Percentiles rank a stretch among this genome's conserved stretches.
phyloP scores from a whole-genome alignment of 1,140 invertebrate species.

The Andrena cerasifolii region DNA sequence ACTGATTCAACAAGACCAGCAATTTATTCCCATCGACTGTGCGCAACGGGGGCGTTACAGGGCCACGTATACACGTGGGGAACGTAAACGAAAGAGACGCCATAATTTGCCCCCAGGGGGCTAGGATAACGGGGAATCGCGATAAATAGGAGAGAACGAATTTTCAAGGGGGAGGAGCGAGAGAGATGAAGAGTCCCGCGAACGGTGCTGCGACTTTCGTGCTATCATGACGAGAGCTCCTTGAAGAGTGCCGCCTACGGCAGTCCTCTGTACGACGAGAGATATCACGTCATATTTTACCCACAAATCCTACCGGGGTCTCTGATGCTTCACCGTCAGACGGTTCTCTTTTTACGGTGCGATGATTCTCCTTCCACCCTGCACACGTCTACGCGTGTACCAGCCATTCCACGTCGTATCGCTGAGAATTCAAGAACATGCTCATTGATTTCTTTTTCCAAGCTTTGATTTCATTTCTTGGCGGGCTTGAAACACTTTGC shows the following conservation, averaged over 20 bases:
- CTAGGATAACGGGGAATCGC: constrained; percentile 6
- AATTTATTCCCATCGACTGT: neutral
- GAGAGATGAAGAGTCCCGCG: constrained; percentile 18
- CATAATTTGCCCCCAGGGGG: neutral
- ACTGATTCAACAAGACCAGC: neutral
- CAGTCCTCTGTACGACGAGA: constrained; percentile 53
- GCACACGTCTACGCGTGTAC: neutral
- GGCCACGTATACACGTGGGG: too few relatives aligned
- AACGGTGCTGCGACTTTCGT: constrained; percentile 42
- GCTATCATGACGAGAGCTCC: constrained; percentile 54
- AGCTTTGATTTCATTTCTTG: too few relatives aligned
- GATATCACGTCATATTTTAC: constrained; percentile 70
- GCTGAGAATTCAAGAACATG: too few relatives aligned
- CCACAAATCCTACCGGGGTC: constrained; percentile 56
- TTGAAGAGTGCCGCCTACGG: constrained; percentile 58
- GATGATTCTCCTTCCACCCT: constrained; percentile 13
- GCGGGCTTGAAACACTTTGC: too few relatives aligned
- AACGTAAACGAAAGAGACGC: neutral
- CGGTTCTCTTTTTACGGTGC: constrained; percentile 49
- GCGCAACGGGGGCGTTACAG: too few relatives aligned
- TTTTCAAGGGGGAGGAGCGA: neutral
- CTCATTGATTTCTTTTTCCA: too few relatives aligned
- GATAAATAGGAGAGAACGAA: constrained; percentile 17
- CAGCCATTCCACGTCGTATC: too few relatives aligned
- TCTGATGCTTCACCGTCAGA: constrained; percentile 46